Base-by-base conservation (phyloP, 2,113 vertebrate genomes). In the Mustelus asterias region DNA sequence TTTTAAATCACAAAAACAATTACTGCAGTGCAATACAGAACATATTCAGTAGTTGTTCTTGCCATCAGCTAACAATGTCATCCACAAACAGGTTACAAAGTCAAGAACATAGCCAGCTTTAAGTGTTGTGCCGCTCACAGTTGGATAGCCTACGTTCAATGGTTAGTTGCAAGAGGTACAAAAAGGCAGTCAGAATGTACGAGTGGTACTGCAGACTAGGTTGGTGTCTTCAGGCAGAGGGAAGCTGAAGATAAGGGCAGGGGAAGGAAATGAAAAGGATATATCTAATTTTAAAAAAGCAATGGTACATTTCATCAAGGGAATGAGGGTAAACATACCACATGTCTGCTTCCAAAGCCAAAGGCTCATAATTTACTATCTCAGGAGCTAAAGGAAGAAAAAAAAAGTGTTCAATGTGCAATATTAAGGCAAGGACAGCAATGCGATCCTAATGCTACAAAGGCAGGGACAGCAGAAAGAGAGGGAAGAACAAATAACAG, bases 321-420 rank as follows among this genome's bases (percentile, higher is more conserved):
- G 16, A 44, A 18, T 85, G 41, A 16, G 69, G 33, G 10, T 72
- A 37, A 86, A 97, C 99, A 98, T 97, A 99, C 99, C 99, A 99
- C 99, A 99, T 99, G 97, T 99, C 99, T 0, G 99, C 99, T 97
- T 99, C 99, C 97, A 99, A 97, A 18, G 99, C 99, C 90, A 99
- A 98, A 0, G 99, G 99, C 33, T 99, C 99, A 0, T 99, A 99
- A 97, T 99, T 99, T 88, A 99, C 99, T 0, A 99, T 99, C 97
- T 99, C 99, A 0, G 99, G 99, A 70, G 99, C 99, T 99, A 97
- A 24, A 96, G 95, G 78, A 44, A 58, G 96, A 96, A 96, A 20
- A 96, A 94, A 96, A 93, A 96, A 18, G 88, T 18, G 13, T 22
- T 94, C 37, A 70, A 44, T 94, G 24, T 69, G 37, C 37, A 44